Conservation (phyloP, 2,797 vertebrate genomes). For the Galagoides demidoff region DNA sequence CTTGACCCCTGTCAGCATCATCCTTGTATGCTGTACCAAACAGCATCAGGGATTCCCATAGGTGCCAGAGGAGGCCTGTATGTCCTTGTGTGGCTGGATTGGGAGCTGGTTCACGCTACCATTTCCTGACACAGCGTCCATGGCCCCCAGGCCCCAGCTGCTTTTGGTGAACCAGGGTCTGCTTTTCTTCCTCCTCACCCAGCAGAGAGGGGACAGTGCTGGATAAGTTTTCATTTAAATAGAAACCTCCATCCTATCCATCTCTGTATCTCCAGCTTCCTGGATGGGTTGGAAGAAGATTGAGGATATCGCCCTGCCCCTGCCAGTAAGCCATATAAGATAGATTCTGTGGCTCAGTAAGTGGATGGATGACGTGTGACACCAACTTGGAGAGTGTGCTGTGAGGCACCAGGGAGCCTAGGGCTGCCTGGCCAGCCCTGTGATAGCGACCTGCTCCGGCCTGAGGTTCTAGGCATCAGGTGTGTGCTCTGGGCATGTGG, state of each 20-base stretch:
- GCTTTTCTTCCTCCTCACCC: background rate
- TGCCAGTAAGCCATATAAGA: background rate
- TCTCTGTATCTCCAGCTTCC: background rate
- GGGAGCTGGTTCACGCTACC: background rate
- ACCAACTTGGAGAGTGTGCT: background rate
- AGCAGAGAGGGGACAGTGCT: background rate
- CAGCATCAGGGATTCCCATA: background rate
- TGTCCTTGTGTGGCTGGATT: rapidly evolving
- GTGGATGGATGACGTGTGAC: background rate
- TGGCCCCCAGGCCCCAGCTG: background rate
- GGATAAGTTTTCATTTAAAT: background rate
- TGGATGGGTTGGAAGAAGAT: background rate
- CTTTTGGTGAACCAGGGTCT: background rate
- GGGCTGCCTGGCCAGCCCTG: background rate
- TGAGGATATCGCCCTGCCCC: background rate
- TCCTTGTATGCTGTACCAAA: background rate
- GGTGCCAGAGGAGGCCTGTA: background rate
- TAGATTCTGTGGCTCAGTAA: background rate
- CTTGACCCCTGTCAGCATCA: background rate
- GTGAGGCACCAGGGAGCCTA: background rate
- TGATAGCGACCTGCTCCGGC: background rate
- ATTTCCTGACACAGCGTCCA: background rate
- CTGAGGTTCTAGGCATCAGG: background rate
- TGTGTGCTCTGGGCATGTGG: background rate
- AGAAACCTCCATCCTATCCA: background rate